These are phyloP conservation scores for Gymnocephalus cernua DNA, from an alignment of 2,113 vertebrate species.

Conservation along the genomic window DNA sequence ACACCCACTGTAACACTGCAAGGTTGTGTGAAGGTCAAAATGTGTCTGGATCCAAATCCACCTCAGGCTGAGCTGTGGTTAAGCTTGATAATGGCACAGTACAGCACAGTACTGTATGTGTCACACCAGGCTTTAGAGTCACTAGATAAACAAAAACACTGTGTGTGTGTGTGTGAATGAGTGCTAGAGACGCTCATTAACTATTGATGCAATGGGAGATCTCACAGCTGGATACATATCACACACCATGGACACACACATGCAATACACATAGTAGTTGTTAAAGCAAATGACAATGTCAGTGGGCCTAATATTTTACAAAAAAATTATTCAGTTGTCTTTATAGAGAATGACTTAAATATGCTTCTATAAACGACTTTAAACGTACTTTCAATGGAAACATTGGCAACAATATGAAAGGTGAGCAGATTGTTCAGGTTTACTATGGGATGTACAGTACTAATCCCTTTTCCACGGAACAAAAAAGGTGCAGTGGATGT, in stretches of 20 bases:
- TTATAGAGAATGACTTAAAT: slow-evolving; percentile 9
- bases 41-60: slow-evolving; percentile 10
- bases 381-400: slow-evolving; percentile 34
- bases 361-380: slow-evolving; percentile 25
- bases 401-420: slow-evolving; percentile 30
- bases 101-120: background rate
- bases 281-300: slow-evolving; percentile 33
- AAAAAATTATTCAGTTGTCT: background rate
- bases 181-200: slow-evolving; percentile 72
- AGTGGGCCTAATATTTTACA: background rate
- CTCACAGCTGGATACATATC: slow-evolving; percentile 75
- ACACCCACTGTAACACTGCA: slow-evolving; percentile 23
- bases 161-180: slow-evolving; percentile 57
- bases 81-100: slow-evolving; percentile 7
- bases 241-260: slow-evolving; percentile 45
- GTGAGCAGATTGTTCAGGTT: slow-evolving; percentile 43
- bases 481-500: slow-evolving; percentile 6
- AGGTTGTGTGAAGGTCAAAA: slow-evolving; percentile 78
- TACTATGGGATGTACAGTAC: slow-evolving; percentile 10
- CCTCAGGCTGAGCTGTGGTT: slow-evolving; percentile 8
- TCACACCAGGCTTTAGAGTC: background rate
- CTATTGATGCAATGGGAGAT: slow-evolving; percentile 75
- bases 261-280: slow-evolving; percentile 45
- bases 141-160: slow-evolving; percentile 62
- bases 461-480: slow-evolving; percentile 53